Evolutionary conservation across 1,140 invertebrate species (phyloP).

Genomic region (Notospermus geniculatus): DNA sequence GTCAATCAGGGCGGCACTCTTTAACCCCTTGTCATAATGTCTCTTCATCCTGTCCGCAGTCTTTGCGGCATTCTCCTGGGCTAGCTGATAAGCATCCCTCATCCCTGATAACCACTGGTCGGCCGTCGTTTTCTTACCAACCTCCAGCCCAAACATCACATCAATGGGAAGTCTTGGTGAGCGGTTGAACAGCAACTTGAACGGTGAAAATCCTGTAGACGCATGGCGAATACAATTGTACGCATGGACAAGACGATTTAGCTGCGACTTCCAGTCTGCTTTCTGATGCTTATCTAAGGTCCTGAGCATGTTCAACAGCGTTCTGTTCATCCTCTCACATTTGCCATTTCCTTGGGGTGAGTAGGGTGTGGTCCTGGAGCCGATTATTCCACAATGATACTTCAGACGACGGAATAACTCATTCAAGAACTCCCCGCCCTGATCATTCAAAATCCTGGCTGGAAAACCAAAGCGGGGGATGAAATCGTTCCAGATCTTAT

Average conservation of each 20-base stretch:
- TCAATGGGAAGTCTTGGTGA: conserved; percentile 23
- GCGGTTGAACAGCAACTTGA: conserved; percentile 12
- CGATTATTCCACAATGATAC: conserved; percentile 13
- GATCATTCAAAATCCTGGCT: conserved; percentile 22
- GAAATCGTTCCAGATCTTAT: conserved; percentile 25
- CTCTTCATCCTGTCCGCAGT: background rate
- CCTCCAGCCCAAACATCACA: conserved; percentile 10
- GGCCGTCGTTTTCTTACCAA: background rate
- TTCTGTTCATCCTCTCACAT: conserved; percentile 19
- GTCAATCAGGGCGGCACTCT: conserved; percentile 7
- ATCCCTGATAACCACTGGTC: conserved; percentile 13
- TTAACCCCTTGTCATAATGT: conserved; percentile 3
- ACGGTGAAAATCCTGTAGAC: conserved; percentile 19
- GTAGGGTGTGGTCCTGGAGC: conserved; percentile 23
- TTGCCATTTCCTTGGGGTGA: conserved; percentile 16
- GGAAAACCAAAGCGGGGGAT: conserved; percentile 26
- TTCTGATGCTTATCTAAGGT: conserved; percentile 13
- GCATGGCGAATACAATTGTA: conserved; percentile 23
- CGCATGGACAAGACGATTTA: conserved; percentile 20
- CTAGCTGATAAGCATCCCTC: conserved; percentile 10
- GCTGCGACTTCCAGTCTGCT: conserved; percentile 17
- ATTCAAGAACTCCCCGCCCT: conserved; percentile 25
- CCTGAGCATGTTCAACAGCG: conserved; percentile 15
- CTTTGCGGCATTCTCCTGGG: background rate
- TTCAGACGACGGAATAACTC: conserved; percentile 18